Conservation (phyloP, 2,797 vertebrate species). For the Phrynocephalus vlangalii region DNA sequence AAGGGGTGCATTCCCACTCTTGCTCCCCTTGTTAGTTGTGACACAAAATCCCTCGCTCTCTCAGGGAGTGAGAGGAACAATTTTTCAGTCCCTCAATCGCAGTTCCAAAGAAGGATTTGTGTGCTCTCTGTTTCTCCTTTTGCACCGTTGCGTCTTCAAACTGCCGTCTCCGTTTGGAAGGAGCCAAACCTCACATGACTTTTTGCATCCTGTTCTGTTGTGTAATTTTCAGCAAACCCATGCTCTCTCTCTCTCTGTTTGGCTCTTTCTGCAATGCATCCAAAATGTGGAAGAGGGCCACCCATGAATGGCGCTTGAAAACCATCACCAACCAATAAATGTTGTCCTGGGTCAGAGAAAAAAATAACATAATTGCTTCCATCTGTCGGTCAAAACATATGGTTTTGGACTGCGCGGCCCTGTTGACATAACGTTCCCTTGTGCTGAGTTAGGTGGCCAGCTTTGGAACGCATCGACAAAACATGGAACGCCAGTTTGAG, state of each 20-base stretch:
- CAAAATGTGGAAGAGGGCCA: conserved; percentile 53
- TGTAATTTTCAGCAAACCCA: too few relatives aligned
- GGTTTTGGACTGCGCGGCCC: conserved; percentile 57
- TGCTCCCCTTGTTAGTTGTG: too few relatives aligned
- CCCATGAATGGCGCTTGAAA: conserved; percentile 63
- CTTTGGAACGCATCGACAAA: conserved; percentile 48
- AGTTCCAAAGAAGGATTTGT: too few relatives aligned
- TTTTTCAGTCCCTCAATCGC: too few relatives aligned
- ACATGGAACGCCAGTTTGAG: conserved; percentile 40
- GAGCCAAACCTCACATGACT: conserved; percentile 44
- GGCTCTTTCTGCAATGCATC: conserved; percentile 63
- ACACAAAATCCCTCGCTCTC: too few relatives aligned
- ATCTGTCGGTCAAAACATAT: conserved; percentile 63
- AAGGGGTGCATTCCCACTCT: too few relatives aligned
- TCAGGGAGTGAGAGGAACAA: too few relatives aligned
- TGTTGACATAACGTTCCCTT: conserved; percentile 73
- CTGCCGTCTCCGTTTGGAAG: conserved; percentile 57
- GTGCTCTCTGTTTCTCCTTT: too few relatives aligned
- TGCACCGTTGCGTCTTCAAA: neutral
- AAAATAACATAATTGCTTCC: conserved; percentile 56
- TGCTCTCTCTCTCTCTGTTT: conserved; percentile 18
- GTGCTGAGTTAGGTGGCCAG: conserved; percentile 63
- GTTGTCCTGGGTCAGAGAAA: conserved; percentile 50
- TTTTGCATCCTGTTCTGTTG: too few relatives aligned
- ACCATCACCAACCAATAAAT: conserved; percentile 61